These are phyloP conservation scores for Peucedramus taeniatus DNA, from an alignment of 2,113 vertebrate species.

Conservation along the genomic window DNA sequence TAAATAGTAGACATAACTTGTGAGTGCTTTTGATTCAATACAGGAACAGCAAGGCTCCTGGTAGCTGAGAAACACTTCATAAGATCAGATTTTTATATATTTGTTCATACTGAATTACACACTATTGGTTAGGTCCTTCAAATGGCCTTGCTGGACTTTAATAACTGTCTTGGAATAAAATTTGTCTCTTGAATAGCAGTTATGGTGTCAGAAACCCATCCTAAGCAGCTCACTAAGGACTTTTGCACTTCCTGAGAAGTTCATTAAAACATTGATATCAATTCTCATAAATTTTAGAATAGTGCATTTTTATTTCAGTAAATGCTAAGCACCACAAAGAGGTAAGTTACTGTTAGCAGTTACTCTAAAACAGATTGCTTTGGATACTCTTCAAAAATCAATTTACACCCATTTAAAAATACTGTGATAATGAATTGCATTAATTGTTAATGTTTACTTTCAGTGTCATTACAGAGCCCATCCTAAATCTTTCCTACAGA, in stretches of 20 bases:
- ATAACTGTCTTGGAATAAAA: neutral
- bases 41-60: neutral
- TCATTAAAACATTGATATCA: slow-evolving; percentile 2
- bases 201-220: neutral
- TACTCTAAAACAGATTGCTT: neutral
- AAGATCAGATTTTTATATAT: neutral
- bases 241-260: neutral
- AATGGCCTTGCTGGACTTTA: neutral
- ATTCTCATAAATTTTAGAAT: slow-evolving; percentile 25
- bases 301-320: slow-evolving; percentile 31
- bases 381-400: neutral
- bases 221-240: neutral
- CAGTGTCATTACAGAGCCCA: neutral
- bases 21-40: neutral
- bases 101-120: neutral
- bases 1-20: neutral
- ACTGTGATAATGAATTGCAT: slow-evolving; percentile 56
- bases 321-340: neutral
- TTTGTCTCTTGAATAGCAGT: neutral
- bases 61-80: neutral
- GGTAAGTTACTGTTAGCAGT: neutral
- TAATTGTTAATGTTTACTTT: slow-evolving; percentile 56
- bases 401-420: neutral
- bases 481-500: neutral
- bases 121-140: neutral